phyloP scores from a whole-genome alignment of 2,888 invertebrate species.

The Rotaria socialis region DNA sequence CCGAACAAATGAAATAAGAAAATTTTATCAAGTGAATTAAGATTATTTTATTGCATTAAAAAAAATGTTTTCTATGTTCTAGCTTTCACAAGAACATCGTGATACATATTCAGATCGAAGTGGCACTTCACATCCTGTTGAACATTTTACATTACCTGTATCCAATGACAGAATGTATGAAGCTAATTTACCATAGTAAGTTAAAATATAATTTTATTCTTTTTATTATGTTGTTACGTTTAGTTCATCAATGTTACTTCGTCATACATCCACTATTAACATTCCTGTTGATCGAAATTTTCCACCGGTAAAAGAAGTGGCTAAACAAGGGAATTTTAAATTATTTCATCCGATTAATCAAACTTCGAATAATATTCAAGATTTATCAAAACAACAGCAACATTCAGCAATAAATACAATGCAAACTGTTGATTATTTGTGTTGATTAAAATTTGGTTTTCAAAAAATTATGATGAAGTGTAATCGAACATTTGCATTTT shows the following conservation, averaged over 20 bases:
- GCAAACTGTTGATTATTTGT: conserved; percentile 1
- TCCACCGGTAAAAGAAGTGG: conserved; percentile 37
- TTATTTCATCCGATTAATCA: neutral
- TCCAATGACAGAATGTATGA: conserved; percentile 44
- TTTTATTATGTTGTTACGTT: neutral
- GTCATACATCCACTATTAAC: conserved; percentile 42
- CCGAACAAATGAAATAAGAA: conserved; percentile 54
- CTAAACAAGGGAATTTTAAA: conserved; percentile 16
- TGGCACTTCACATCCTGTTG: conserved; percentile 53
- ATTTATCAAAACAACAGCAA: neutral
- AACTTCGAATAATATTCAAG: neutral
- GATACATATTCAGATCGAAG: conserved; percentile 58
- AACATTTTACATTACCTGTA: conserved; percentile 51
- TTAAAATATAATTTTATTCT: neutral
- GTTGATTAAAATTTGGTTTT: neutral
- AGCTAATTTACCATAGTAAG: conserved; percentile 44
- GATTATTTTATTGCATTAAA: neutral
- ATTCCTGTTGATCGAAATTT: conserved; percentile 43
- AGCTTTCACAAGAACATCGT: conserved; percentile 56
- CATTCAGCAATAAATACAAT: neutral
- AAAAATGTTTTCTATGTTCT: conserved; percentile 46
- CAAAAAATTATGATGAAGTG: neutral
- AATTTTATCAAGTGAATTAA: conserved; percentile 53
- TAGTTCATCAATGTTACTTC: conserved; percentile 44
- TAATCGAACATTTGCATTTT: neutral